phyloP scores from a whole-genome alignment of 2,113 vertebrate genomes.

The Pterocles burchelli region DNA sequence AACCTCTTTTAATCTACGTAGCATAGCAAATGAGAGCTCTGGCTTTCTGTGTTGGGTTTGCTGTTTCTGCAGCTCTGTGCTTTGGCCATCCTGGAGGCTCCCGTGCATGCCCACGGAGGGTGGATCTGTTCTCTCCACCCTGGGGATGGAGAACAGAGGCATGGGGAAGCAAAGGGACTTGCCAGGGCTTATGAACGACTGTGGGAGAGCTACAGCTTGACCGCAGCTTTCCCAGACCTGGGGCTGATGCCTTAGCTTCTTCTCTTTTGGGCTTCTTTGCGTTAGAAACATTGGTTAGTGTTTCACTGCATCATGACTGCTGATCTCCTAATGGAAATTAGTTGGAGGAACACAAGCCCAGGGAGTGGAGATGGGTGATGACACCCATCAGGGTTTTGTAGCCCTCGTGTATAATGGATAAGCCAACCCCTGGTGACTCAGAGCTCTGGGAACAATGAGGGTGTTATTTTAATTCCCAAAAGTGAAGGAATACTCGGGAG shows the following conservation, averaged over 20 bases:
- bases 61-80: not conserved
- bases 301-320: not conserved
- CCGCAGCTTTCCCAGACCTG: not conserved
- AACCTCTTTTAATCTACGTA: not conserved
- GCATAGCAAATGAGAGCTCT: not conserved
- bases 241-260: too few species aligned
- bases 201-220: not conserved
- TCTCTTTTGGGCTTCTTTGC: not conserved
- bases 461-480: not conserved
- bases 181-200: not conserved
- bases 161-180: not conserved
- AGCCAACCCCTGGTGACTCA: not conserved
- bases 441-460: not conserved
- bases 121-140: not conserved
- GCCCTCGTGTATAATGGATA: not conserved
- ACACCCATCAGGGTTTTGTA: not conserved
- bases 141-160: not conserved
- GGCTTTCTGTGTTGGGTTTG: not conserved
- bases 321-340: not conserved
- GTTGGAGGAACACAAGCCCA: not conserved
- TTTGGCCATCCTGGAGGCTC: not conserved
- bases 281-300: not conserved
- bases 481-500: fast-evolving
- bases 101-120: not conserved
- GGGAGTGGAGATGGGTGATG: not conserved